Base-by-base conservation (phyloP, 2,888 invertebrate species). In the Schizaphis graminum region DNA sequence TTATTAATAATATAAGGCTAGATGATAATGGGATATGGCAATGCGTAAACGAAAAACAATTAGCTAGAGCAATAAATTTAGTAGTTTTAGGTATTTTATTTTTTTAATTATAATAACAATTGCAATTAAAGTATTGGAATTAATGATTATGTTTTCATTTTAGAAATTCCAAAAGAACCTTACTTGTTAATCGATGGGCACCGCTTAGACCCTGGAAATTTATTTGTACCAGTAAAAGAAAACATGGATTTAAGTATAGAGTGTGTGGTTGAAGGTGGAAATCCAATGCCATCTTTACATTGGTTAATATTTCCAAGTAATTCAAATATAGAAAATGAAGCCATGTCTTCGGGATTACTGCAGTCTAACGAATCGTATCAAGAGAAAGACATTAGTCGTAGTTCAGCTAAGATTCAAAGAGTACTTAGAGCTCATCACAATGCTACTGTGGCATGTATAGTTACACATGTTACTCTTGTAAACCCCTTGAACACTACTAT, bases 121-220 rank as follows among this genome's bases (percentile, higher is more conserved):
- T 61, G 57, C 35, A 91, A 16, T 13, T 53, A 26, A 13, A 86
- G 86, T 57, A n/a, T 4, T 16, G 0, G 35, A 41, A 56, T 7
- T 85, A 57, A 84, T 86, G n/a, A 35, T 84, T 57, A 35, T 47
- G 24, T 56, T 41, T 57, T 85, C 26, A 24, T 85, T 91, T 47
- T 53, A 98, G 98, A 98, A 96, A 97, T 98, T 88, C 98, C 98
- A 47, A 97, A 98, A 95, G 97, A 98, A 90, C 98, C 98, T 95
- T 98, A 98, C 96, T 96, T 98, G 95, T 97, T 98, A 95, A 98
- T 98, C 96, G 98, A 98, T 96, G 98, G 98, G 84, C 96, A 98
- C 89, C 97, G 98, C 49, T 96, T 98, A 95, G 98, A 98, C 96
- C 97, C 98, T 0, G 98, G 98, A 95, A 98, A 98, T 96, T 97